Base-by-base conservation (phyloP, 2,113 vertebrate species). In the Lepus timidus region DNA sequence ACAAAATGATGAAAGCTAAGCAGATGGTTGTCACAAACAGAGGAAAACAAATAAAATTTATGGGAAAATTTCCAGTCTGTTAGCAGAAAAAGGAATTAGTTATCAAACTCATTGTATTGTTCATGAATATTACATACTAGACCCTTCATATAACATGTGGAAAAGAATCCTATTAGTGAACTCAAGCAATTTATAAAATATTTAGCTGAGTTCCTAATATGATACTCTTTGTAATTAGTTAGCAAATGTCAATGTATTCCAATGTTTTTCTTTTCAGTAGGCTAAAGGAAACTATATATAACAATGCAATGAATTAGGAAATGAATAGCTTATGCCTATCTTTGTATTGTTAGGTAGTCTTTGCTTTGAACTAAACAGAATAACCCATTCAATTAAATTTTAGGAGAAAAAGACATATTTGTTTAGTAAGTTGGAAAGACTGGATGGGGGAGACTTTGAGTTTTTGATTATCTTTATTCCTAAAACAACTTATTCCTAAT, bases 1-100 rank as follows among this genome's bases (percentile, higher is more conserved):
- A 81, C 33, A 73, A 82, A 97, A 31, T 88, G 16, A 76, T 95
- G 81, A 98, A 92, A 39, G 39, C 90, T 97, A 93, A 97, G 91
- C 92, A 97, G 74, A 96, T 88, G 39, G 96, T 83, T 96, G 51
- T 96, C 74, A 94, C 67, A 94, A 97, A 85, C 14, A 90, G 20
- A 85, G 74, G 1, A 67, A 90, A 85, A 93, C 44, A 93, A 97
- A 95, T 74, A 86, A 96, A 83, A 97, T 82, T 88, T 93, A 95
- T 55, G 44, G 68, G 85, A 95, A 91, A 73, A 23, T 71, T 88
- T 68, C 64, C 76, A 94, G 71, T 73, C 52, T 64, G 55, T n/a
- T n/a, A 86, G 58, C 39, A 90, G 67, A 93, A 67, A 51, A 82
- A 13, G 23, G 44, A 82, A 85, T 33, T 88, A 71, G 80, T 74